phyloP scores from a whole-genome alignment of 1,140 invertebrate species.

The Araneus ventricosus region DNA sequence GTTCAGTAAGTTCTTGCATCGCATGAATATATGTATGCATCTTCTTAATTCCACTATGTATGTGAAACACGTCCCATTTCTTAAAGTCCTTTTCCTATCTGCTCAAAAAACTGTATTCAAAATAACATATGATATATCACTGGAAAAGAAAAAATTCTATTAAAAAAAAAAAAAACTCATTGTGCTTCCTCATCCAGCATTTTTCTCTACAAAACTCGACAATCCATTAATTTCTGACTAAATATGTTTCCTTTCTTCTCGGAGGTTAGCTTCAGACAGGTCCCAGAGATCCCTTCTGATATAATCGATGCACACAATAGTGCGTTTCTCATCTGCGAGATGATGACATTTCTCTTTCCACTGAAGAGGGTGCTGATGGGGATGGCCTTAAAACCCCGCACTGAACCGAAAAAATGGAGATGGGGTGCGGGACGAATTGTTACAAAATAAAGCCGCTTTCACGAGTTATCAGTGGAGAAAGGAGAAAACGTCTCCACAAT shows the following conservation, averaged over 20 bases:
- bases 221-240: slow-evolving; percentile 3
- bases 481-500: slow-evolving; percentile 30
- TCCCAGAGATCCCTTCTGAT: slow-evolving; percentile 24
- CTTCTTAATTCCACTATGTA: too few species aligned
- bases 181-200: not conserved
- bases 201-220: not conserved
- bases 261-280: not conserved
- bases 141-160: not conserved
- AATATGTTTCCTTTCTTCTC: slow-evolving; percentile 25
- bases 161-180: not conserved
- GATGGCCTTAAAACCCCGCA: not conserved
- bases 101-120: too few species aligned
- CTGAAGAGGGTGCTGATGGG: slow-evolving; percentile 21
- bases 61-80: too few species aligned
- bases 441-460: not conserved
- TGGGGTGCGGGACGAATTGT: slow-evolving; percentile 40
- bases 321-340: slow-evolving; percentile 21
- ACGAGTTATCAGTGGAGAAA: slow-evolving; percentile 19
- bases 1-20: too few species aligned
- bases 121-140: too few species aligned
- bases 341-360: slow-evolving; percentile 28
- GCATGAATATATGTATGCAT: too few species aligned
- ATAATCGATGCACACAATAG: slow-evolving; percentile 50
- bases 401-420: not conserved
- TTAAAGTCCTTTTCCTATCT: too few species aligned